Conservation (phyloP, 64 coral and sea anemone species). For the Acropora yongei region DNA sequence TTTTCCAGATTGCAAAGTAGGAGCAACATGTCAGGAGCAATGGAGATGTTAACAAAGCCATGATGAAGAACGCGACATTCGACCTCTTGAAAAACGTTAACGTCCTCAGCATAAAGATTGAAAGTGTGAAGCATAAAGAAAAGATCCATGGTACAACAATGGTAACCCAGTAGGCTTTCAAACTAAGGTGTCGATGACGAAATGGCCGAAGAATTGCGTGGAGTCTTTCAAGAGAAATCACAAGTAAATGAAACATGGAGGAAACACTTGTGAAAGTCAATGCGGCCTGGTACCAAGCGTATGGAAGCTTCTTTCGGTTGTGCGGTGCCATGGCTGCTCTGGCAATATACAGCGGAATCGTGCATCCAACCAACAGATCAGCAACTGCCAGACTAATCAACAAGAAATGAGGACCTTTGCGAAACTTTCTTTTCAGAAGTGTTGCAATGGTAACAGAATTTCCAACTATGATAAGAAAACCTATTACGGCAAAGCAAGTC, state of each 20-base stretch:
- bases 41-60: too few species aligned
- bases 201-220: conserved; percentile 18
- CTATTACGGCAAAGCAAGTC: too few species aligned
- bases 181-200: not conserved
- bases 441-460: conserved; percentile 21
- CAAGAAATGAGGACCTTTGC: not conserved
- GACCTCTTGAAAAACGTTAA: too few species aligned
- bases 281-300: too few species aligned
- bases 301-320: too few species aligned
- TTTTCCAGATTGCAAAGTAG: conserved; percentile 34
- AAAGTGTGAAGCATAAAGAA: not conserved
- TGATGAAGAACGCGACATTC: too few species aligned
- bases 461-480: not conserved
- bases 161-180: conserved; percentile 20
- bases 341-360: conserved; percentile 11
- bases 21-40: not conserved
- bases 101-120: too few species aligned
- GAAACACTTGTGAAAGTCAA: conserved; percentile 18
- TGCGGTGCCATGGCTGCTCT: too few species aligned
- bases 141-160: not conserved
- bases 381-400: conserved; percentile 32
- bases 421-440: conserved; percentile 15
- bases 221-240: conserved; percentile 53
- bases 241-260: conserved; percentile 43
- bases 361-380: conserved; percentile 52